phyloP scores from a whole-genome alignment of 2,113 vertebrate genomes.

The Gopherus flavomarginatus region DNA sequence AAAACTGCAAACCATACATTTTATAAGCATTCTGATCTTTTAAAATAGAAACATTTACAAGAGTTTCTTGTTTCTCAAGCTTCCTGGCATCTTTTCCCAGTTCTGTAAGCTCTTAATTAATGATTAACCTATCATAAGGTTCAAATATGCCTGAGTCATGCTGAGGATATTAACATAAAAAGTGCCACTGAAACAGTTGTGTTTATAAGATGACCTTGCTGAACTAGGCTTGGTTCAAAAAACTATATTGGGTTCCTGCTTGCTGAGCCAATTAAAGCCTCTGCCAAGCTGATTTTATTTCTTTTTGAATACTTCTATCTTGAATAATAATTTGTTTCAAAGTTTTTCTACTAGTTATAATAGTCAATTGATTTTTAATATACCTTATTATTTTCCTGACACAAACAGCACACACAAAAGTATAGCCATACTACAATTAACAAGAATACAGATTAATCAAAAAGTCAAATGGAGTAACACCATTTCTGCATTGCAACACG shows the following conservation, averaged over 20 bases:
- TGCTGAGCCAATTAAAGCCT: conserved; percentile 36
- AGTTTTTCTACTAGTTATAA: background rate
- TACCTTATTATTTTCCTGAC: background rate
- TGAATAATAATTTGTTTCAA: background rate
- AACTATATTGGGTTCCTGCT: conserved; percentile 46
- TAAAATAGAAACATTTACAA: background rate
- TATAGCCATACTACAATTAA: background rate
- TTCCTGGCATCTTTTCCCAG: conserved; percentile 48
- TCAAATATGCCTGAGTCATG: conserved; percentile 77
- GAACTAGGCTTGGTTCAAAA: conserved; percentile 61
- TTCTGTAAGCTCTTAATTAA: conserved; percentile 75
- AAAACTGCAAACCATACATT: background rate
- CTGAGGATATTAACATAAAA: conserved; percentile 70
- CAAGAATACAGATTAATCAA: conserved; percentile 16
- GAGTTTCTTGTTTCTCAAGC: conserved; percentile 29
- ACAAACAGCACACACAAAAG: background rate
- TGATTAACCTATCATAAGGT: conserved; percentile 71
- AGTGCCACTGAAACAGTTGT: conserved; percentile 48
- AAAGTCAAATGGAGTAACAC: conserved; percentile 7
- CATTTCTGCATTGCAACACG: background rate
- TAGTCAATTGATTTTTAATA: background rate
- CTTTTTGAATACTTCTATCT: background rate
- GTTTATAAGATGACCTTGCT: conserved; percentile 76
- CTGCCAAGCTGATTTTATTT: conserved; percentile 14
- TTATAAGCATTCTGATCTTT: background rate